phyloP scores from a whole-genome alignment of 92 coral and sea anemone genomes.

The Siderastrea radians region DNA sequence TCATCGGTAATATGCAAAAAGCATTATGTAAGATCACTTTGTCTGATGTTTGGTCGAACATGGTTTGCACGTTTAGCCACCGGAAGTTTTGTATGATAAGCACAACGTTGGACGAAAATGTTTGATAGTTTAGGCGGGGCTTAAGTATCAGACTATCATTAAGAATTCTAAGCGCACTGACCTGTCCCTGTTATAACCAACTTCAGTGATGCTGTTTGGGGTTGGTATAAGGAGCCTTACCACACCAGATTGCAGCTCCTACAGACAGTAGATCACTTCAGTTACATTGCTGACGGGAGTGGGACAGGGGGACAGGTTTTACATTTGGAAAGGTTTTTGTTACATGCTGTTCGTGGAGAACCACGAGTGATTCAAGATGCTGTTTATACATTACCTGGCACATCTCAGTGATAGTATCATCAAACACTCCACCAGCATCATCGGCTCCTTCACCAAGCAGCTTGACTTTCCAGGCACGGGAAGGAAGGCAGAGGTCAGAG shows the following conservation, averaged over 20 bases:
- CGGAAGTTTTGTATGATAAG: too few relatives aligned
- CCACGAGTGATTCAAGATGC: too few relatives aligned
- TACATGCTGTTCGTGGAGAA: neutral
- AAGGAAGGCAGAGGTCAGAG: conserved; percentile 84
- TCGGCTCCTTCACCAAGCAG: conserved; percentile 94
- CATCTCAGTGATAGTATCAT: conserved; percentile 95
- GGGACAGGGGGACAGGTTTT: too few relatives aligned
- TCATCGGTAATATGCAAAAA: too few relatives aligned
- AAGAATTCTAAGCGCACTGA: conserved; percentile 17
- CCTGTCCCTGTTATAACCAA: conserved; percentile 92
- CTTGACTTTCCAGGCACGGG: conserved; percentile 93
- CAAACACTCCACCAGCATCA: conserved; percentile 95
- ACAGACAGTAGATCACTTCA: neutral
- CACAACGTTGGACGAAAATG: too few relatives aligned
- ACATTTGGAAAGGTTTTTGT: neutral
- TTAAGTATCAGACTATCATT: too few relatives aligned
- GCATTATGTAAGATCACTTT: too few relatives aligned
- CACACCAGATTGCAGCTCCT: conserved; percentile 78
- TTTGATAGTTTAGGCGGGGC: neutral
- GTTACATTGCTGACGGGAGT: too few relatives aligned
- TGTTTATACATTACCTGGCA: conserved; percentile 70
- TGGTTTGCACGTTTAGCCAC: too few relatives aligned
- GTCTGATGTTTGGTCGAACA: too few relatives aligned
- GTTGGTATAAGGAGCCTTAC: conserved; percentile 79
- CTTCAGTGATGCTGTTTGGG: conserved; percentile 83